phyloP scores from a whole-genome alignment of 1,140 invertebrate species.

The Anoplophora glabripennis region DNA sequence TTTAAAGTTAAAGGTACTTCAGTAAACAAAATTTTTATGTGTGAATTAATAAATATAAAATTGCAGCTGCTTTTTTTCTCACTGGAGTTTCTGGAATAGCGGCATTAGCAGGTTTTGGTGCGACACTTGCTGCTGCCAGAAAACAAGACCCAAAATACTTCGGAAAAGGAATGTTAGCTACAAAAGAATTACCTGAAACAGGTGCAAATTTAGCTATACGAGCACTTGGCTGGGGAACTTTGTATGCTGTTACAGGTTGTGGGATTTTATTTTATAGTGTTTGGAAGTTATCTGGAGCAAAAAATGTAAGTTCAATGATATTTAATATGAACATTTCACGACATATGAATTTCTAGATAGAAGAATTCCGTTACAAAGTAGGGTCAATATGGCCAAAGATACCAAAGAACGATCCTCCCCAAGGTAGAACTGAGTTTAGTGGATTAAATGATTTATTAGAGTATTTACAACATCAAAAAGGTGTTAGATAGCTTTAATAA shows the following conservation, averaged over 20 bases:
- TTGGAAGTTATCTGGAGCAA: constrained; percentile 86
- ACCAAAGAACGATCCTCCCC: constrained; percentile 75
- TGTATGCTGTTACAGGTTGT: constrained; percentile 82
- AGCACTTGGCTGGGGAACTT: constrained; percentile 82
- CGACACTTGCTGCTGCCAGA: constrained; percentile 71
- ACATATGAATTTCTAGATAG: constrained; percentile 52
- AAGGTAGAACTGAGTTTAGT: constrained; percentile 82
- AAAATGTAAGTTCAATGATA: constrained; percentile 57
- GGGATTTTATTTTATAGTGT: constrained; percentile 76
- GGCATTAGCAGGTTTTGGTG: constrained; percentile 76
- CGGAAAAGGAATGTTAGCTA: constrained; percentile 66
- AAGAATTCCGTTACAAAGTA: constrained; percentile 71
- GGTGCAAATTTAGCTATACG: constrained; percentile 74
- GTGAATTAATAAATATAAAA: neutral
- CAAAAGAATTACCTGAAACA: constrained; percentile 66
- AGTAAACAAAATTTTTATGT: too few species aligned
- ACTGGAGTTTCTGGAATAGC: constrained; percentile 75
- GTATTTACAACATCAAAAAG: constrained; percentile 61
- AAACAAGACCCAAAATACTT: constrained; percentile 79
- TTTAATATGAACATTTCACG: neutral
- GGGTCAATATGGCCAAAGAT: constrained; percentile 69
- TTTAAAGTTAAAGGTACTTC: constrained; percentile 13
- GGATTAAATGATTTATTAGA: constrained; percentile 76
- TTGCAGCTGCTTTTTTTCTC: constrained; percentile 71
- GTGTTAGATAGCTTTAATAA: constrained; percentile 39